Evolutionary conservation across 1,140 invertebrate species (phyloP).

Genomic region (Lucilia sericata): DNA sequence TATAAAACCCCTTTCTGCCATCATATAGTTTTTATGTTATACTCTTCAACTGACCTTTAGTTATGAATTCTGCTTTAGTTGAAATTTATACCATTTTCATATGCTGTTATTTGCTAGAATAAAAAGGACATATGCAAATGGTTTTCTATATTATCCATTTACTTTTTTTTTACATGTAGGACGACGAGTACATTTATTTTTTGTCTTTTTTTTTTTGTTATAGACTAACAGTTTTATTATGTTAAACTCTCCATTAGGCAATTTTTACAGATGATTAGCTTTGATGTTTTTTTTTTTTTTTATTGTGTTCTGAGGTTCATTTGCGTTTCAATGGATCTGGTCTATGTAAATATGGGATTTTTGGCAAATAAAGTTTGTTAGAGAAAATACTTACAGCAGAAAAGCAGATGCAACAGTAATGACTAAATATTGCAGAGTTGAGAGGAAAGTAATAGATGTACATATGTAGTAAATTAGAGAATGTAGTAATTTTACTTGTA

Average conservation of each 20-base stretch:
- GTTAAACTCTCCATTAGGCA: conserved; percentile 15
- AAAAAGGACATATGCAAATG: too few species aligned
- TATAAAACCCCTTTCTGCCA: too few species aligned
- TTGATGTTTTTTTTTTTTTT: neutral
- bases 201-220: neutral
- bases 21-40: too few species aligned
- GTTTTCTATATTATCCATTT: too few species aligned
- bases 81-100: too few species aligned
- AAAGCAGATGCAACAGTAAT: neutral
- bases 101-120: too few species aligned
- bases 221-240: neutral
- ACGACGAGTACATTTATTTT: too few species aligned
- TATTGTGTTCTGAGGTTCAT: neutral
- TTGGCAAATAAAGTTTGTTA: neutral
- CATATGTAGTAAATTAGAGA: neutral
- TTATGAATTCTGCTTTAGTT: too few species aligned
- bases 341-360: neutral
- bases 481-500: too few species aligned
- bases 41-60: too few species aligned
- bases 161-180: too few species aligned
- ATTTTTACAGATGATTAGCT: conserved; percentile 16
- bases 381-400: neutral
- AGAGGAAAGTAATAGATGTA: neutral
- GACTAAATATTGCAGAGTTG: neutral
- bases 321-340: neutral